Base-by-base conservation (phyloP, 2,113 vertebrate species). In the Pholis gunnellus region DNA sequence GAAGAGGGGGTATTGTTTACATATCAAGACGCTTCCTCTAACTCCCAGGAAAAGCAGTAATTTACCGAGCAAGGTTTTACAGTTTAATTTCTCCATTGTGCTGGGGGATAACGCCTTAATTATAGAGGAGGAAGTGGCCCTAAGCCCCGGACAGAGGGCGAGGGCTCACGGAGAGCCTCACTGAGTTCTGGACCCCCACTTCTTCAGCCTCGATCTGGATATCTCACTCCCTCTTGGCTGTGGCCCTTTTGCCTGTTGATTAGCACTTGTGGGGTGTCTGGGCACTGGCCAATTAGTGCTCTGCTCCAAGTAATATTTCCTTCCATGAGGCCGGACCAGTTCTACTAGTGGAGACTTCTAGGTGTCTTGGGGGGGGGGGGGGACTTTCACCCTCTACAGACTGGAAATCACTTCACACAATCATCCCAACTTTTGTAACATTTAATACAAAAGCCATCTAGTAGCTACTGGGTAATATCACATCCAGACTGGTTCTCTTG, bases 1-100 rank as follows among this genome's bases (percentile, higher is more conserved):
- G 78, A 91, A 92, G 87, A 78, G 85, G 80, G 86, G 89, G 86
- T 83, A 87, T 91, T 92, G 91, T 94, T 94, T 93, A 93, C 90
- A 93, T 87, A 89, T 90, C 82, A 91, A 92, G 88, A 88, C 66
- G 66, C 78, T 92, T 92, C 91, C 91, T 91, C 89, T 75, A 71
- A 82, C 86, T 90, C 84, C 59, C 71, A 86, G 86, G 87, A 92
- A 93, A 93, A 94, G 92, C 92, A 92, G 89, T 90, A 88, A 93
- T 94, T 92, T 93, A 86, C 87, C 87, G 78, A 40, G 69, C 74
- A 27, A 83, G 88, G 83, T 90, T 93, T 92, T 85, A 84, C 89
- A 80, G 88, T 87, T 92, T 91, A 89, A 85, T 91, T 90, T 93
- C 72, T 91, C 88, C 83, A 90, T 93, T 92, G 93, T 94, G 88